Evolutionary conservation across 2,113 vertebrate species (phyloP).

Genomic region (Pandion haliaetus): DNA sequence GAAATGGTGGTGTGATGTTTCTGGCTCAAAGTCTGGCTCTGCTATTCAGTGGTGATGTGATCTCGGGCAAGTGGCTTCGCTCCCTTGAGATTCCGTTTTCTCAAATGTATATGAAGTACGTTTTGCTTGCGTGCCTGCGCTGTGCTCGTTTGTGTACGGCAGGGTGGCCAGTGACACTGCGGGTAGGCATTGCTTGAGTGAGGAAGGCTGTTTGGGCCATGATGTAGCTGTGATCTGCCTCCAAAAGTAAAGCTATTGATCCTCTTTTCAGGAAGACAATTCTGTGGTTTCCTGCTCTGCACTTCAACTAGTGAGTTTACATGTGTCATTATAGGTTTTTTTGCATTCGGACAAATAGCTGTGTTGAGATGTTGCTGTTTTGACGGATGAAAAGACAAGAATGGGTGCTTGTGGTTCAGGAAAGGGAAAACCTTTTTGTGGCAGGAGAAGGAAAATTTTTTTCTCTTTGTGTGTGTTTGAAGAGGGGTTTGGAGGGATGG

Average conservation of each 20-base stretch:
- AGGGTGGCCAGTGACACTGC: background rate
- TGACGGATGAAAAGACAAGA: background rate
- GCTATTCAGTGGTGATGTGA: fast-evolving
- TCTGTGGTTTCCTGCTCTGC: background rate
- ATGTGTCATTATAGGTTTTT: background rate
- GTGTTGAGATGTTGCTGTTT: fast-evolving
- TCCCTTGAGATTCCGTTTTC: background rate
- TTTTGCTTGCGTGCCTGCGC: background rate
- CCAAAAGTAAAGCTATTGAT: background rate
- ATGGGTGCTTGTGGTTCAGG: fast-evolving
- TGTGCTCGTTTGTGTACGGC: fast-evolving
- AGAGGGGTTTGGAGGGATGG: background rate
- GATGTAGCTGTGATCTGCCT: background rate
- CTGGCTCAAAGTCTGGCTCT: background rate
- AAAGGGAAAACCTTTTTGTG: background rate
- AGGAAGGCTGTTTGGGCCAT: background rate
- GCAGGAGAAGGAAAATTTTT: background rate
- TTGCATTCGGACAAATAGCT: fast-evolving
- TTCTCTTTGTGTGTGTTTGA: background rate
- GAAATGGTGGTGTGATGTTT: background rate
- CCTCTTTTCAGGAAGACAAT: background rate
- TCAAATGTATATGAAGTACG: fast-evolving
- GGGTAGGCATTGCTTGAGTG: too few species aligned
- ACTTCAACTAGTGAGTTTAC: background rate
- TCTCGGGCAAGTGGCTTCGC: background rate